Evolutionary conservation across 1,140 invertebrate genomes (phyloP).

Genomic region (Piezodorus guildinii): DNA sequence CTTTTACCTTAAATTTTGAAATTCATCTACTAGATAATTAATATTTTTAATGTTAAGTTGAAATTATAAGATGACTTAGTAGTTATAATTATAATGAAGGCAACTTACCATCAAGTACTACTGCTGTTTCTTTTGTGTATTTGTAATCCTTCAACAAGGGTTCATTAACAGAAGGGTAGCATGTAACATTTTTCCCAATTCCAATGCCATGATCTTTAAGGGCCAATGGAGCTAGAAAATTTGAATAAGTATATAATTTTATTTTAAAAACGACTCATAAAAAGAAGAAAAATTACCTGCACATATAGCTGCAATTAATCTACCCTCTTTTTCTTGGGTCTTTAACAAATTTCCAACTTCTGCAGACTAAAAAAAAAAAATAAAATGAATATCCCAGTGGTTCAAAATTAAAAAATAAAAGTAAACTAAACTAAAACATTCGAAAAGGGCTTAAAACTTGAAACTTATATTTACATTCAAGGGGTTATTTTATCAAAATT

Average conservation of each 20-base stretch:
- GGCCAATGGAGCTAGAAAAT: slow-evolving; percentile 60
- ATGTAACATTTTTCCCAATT: slow-evolving; percentile 70
- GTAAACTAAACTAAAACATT: too few relatives aligned
- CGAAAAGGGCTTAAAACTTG: too few relatives aligned
- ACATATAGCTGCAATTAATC: slow-evolving; percentile 83
- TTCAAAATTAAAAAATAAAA: too few relatives aligned
- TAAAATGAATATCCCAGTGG: too few relatives aligned
- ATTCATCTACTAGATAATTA: too few relatives aligned
- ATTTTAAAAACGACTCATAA: not conserved
- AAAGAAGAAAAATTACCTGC: slow-evolving; percentile 43
- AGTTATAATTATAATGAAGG: not conserved
- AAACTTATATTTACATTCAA: too few relatives aligned
- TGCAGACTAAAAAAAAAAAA: slow-evolving; percentile 41
- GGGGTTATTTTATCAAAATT: too few relatives aligned
- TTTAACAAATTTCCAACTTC: slow-evolving; percentile 65
- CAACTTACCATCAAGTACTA: slow-evolving; percentile 61
- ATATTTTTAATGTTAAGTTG: too few relatives aligned
- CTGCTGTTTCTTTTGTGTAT: slow-evolving; percentile 52
- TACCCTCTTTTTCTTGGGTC: slow-evolving; percentile 59
- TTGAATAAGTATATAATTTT: not conserved
- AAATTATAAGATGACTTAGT: too few relatives aligned
- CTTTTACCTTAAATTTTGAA: too few relatives aligned
- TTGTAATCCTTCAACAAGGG: slow-evolving; percentile 49
- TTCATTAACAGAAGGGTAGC: slow-evolving; percentile 75
- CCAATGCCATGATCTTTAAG: slow-evolving; percentile 72